phyloP scores from a whole-genome alignment of 2,888 invertebrate genomes.

The Acrocyrtus sp. region DNA sequence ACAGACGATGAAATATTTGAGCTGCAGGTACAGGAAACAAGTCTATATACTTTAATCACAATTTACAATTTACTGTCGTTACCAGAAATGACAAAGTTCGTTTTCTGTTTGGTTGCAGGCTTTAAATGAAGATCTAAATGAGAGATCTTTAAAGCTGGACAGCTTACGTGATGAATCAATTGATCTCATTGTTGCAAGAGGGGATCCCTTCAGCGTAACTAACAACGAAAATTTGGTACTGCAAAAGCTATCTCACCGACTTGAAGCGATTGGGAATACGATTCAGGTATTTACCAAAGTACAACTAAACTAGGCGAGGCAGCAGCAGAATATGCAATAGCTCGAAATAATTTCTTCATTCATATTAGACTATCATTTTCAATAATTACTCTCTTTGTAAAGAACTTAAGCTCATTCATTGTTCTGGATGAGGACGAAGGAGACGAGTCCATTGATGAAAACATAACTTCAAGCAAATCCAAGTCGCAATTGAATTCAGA shows the following conservation, averaged over 20 bases:
- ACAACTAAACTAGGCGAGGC: too few relatives aligned
- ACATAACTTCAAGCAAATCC: slow-evolving; percentile 48
- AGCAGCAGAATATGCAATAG: too few relatives aligned
- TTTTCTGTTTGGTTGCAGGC: slow-evolving; percentile 55
- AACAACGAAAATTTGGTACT: slow-evolving; percentile 58
- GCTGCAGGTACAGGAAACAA: slow-evolving; percentile 58
- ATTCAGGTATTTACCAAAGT: slow-evolving; percentile 55
- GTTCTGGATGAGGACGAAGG: slow-evolving; percentile 57
- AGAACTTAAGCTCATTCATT: slow-evolving; percentile 62
- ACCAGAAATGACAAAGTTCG: background rate
- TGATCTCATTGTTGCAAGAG: slow-evolving; percentile 61
- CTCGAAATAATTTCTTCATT: background rate
- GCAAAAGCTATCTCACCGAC: slow-evolving; percentile 56
- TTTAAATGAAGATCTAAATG: slow-evolving; percentile 61
- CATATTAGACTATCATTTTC: background rate
- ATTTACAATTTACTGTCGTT: background rate
- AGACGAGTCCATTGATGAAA: slow-evolving; percentile 52
- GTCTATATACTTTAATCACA: background rate
- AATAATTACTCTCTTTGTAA: slow-evolving; percentile 1
- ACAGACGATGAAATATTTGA: slow-evolving; percentile 59
- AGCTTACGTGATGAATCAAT: slow-evolving; percentile 62
- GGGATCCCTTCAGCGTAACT: slow-evolving; percentile 60
- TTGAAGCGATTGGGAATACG: slow-evolving; percentile 59
- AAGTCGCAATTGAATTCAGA: slow-evolving; percentile 53
- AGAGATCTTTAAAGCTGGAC: slow-evolving; percentile 61